Evolutionary conservation across 2,113 vertebrate species (phyloP), one percentile per base, ranked within the genome.

Genomic region (Epinephelus cyanopodus): DNA sequence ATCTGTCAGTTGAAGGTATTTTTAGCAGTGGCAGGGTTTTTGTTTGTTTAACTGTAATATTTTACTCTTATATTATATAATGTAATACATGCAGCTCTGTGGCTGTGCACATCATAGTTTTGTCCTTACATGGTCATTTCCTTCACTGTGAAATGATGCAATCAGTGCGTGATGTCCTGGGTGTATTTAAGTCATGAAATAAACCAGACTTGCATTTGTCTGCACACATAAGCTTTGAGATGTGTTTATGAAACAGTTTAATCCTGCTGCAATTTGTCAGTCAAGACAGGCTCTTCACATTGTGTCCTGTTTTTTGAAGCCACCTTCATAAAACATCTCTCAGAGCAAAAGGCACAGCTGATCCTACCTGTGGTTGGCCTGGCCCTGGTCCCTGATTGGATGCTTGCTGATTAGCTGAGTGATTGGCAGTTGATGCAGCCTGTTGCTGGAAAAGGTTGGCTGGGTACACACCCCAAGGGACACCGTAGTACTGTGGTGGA

Each of bases 381-480:
- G 96, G 97, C 48, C 97, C 94, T 92, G 95, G 97, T 74, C 97
- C 97, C 94, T 99, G 98, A 85, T 96, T 97, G 85, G 97, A 96
- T 0, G 96, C 96, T 93, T 99, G 98, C 89, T 99, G 98, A 95
- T 95, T 98, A 81, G 93, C 93, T 1, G 93, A 94, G 85, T 95
- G 95, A 93, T 94, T 95, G 82, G 96, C 95, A 88, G 95, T 96
- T 45, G 97, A 96, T 58, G 96, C 97, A 77, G 98, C 96, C 95
- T 98, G 97, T 76, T 98, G 98, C 89, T 99, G 98, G 94, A 99
- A 99, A 91, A 99, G 96, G 92, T 98, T 99, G 89, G 98, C 98
- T 74, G 98, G 98, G 95, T 99, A 99, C 78, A 99, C 97, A 4
- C 98, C 98, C 98, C 98, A 99, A 0, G 98, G 98, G 86, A 99